phyloP scores from a whole-genome alignment of 2,113 vertebrate genomes.

The Nesoenas mayeri region DNA sequence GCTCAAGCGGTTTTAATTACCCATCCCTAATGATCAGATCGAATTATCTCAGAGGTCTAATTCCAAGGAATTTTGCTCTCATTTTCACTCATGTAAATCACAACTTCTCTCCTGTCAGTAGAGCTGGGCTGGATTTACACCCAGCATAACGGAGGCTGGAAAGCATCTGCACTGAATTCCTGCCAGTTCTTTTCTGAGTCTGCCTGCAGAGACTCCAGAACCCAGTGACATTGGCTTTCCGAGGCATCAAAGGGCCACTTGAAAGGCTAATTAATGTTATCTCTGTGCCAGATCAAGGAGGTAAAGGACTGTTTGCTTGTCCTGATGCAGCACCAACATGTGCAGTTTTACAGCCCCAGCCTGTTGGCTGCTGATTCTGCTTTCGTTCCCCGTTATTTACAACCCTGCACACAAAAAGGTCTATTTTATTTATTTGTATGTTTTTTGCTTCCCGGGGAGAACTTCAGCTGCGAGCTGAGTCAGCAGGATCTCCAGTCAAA shows the following conservation, averaged over 20 bases:
- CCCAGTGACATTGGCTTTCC: neutral
- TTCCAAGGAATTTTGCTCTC: neutral
- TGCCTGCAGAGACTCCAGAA: conserved; percentile 12
- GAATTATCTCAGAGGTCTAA: neutral
- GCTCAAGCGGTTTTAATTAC: neutral
- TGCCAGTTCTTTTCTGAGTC: neutral
- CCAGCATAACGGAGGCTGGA: neutral
- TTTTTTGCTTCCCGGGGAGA: neutral
- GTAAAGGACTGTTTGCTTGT: neutral
- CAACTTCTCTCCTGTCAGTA: neutral
- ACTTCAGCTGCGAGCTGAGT: conserved; percentile 17
- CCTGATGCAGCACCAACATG: neutral
- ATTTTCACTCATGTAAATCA: neutral
- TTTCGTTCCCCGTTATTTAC: conserved; percentile 34
- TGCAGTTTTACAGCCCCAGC: conserved; percentile 7
- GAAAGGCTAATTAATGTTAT: neutral
- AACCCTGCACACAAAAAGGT: neutral
- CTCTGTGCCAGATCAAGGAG: neutral
- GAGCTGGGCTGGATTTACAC: conserved; percentile 29
- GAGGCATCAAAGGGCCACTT: neutral
- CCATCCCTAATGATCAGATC: neutral
- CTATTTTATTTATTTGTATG: neutral
- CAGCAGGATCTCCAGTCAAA: conserved; percentile 17
- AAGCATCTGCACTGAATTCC: conserved; percentile 3
- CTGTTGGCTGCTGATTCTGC: conserved; percentile 39